These are phyloP conservation scores for Pterobdella sp. DNA, from an alignment of 2,888 invertebrate species.

Conservation along the genomic window DNA sequence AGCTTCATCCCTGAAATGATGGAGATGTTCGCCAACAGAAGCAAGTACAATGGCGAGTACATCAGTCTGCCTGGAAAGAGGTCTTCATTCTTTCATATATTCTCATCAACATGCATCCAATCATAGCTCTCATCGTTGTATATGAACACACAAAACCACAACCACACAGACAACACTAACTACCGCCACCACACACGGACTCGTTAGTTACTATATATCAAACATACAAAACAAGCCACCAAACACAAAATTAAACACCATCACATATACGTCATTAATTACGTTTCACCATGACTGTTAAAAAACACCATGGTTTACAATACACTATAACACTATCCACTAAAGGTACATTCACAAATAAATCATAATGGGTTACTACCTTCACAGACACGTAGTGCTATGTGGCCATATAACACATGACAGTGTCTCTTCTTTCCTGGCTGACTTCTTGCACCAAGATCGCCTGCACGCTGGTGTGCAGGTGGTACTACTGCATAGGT, in stretches of 20 bases:
- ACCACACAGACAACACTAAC: neutral
- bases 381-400: slow-evolving; percentile 94
- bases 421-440: slow-evolving; percentile 98
- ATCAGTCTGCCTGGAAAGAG: slow-evolving; percentile 99
- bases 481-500: slow-evolving; percentile 99
- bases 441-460: slow-evolving; percentile 99
- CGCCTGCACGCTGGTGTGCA: slow-evolving; percentile 98
- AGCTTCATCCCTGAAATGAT: slow-evolving; percentile 99
- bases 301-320: too few species aligned
- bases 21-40: slow-evolving; percentile 96
- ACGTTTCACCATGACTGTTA: too few species aligned
- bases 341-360: neutral
- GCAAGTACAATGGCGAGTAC: slow-evolving; percentile 98
- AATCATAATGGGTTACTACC: too few species aligned
- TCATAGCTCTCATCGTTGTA: neutral
- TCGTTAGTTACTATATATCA: neutral
- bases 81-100: slow-evolving; percentile 52
- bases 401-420: slow-evolving; percentile 99
- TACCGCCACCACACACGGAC: neutral
- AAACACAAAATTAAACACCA: too few species aligned
- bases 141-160: neutral
- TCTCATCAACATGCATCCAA: neutral
- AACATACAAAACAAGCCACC: neutral
- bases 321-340: neutral
- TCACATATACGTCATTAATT: too few species aligned